Percentiles rank a stretch among this genome's conserved stretches.
Evolutionary conservation across 1,140 invertebrate genomes (phyloP).

Genomic region (Drosophila saltans): DNA sequence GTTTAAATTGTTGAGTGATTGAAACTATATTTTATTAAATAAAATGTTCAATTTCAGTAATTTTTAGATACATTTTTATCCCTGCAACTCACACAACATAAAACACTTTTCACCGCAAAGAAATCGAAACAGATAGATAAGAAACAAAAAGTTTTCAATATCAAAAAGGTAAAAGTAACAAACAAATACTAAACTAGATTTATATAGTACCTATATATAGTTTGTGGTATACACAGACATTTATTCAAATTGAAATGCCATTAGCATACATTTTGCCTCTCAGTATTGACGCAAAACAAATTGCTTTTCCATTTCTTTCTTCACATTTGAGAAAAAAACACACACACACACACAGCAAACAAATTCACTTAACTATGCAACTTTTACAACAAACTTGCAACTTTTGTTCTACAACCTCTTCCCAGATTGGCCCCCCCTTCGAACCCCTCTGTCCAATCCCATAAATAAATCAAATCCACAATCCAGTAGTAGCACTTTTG

Average conservation of each 20-base stretch:
- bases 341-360: background rate
- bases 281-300: conserved; percentile 14
- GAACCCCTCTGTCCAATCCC: conserved; percentile 19
- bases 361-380: conserved; percentile 33
- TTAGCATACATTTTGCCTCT: conserved; percentile 6
- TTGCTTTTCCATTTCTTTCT: conserved; percentile 12
- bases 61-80: no score
- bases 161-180: background rate
- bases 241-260: conserved; percentile 15
- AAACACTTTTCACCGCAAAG: no score
- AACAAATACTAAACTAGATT: background rate
- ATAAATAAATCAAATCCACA: conserved; percentile 55
- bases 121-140: no score
- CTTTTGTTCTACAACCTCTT: conserved; percentile 9
- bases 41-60: no score
- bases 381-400: conserved; percentile 13
- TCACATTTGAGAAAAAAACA: background rate
- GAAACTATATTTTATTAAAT: no score
- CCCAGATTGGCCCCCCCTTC: background rate
- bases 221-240: background rate
- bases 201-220: background rate
- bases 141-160: background rate
- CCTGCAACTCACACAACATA: no score
- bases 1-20: no score
- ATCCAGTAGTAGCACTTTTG: conserved; percentile 45